Conservation (phyloP, 2,797 vertebrate genomes). For the Hydrophis major region DNA sequence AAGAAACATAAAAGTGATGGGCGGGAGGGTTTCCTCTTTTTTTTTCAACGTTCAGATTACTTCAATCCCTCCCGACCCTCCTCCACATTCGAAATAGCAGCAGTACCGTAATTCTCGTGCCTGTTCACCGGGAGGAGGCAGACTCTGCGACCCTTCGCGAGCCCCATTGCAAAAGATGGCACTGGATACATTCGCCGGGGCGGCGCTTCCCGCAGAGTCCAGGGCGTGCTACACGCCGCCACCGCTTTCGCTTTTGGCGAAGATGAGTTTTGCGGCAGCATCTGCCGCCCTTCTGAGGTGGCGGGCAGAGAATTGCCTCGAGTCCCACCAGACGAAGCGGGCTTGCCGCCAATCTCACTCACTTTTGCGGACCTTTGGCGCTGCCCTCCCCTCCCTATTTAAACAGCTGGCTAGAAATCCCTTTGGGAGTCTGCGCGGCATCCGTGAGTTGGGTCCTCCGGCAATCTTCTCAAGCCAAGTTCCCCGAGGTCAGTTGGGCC, state of each 20-base stretch:
- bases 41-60: background rate
- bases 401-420: background rate
- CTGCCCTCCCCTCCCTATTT: background rate
- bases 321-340: background rate
- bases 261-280: background rate
- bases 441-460: background rate
- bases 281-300: background rate
- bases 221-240: background rate
- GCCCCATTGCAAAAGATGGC: background rate
- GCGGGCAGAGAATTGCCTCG: background rate
- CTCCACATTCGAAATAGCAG: background rate
- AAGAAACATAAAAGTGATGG: background rate
- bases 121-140: background rate
- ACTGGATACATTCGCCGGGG: background rate
- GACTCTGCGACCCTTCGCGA: background rate
- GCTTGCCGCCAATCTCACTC: background rate
- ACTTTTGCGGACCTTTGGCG: background rate
- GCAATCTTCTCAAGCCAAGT: background rate
- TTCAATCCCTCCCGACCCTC: background rate
- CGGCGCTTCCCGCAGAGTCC: background rate
- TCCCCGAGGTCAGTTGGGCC: background rate
- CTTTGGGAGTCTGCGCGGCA: background rate
- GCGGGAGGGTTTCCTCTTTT: background rate
- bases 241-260: background rate
- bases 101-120: background rate